These are phyloP conservation scores for Aphyosemion australe DNA, from an alignment of 2,113 vertebrate genomes.

Conservation along the genomic window DNA sequence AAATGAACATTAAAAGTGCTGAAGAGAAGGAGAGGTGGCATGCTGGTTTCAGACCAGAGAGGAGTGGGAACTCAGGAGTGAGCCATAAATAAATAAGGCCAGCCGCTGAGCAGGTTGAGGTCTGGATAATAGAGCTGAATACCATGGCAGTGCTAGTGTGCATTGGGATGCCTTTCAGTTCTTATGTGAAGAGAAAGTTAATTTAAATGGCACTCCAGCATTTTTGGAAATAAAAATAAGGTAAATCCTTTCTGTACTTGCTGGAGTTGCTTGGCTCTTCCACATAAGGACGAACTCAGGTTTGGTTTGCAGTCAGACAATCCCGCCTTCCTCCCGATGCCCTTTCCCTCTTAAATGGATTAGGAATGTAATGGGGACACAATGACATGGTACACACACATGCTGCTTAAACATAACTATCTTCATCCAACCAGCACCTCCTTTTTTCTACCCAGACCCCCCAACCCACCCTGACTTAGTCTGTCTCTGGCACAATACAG, in stretches of 20 bases:
- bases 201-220: conserved; percentile 12
- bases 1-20: conserved; percentile 26
- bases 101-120: conserved; percentile 30
- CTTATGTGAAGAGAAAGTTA: conserved; percentile 6
- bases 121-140: conserved; percentile 9
- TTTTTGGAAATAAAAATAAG: neutral
- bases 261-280: neutral
- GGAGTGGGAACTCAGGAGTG: conserved; percentile 31
- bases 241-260: too few species aligned
- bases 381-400: conserved; percentile 46
- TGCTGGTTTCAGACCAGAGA: conserved; percentile 37
- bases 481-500: conserved; percentile 57
- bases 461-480: conserved; percentile 26
- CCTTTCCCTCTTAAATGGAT: conserved; percentile 35
- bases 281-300: conserved; percentile 26
- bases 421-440: neutral
- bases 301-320: conserved; percentile 58
- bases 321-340: neutral
- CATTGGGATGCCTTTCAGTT: neutral
- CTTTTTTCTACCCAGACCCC: neutral
- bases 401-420: conserved; percentile 10
- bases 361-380: conserved; percentile 53
- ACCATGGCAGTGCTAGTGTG: neutral
- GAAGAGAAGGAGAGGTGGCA: neutral
- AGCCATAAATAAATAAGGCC: conserved; percentile 62